Percentiles rank a stretch among this genome's conserved stretches.
phyloP scores from a whole-genome alignment of 1,140 invertebrate species.

The Calliopsis andreniformis region DNA sequence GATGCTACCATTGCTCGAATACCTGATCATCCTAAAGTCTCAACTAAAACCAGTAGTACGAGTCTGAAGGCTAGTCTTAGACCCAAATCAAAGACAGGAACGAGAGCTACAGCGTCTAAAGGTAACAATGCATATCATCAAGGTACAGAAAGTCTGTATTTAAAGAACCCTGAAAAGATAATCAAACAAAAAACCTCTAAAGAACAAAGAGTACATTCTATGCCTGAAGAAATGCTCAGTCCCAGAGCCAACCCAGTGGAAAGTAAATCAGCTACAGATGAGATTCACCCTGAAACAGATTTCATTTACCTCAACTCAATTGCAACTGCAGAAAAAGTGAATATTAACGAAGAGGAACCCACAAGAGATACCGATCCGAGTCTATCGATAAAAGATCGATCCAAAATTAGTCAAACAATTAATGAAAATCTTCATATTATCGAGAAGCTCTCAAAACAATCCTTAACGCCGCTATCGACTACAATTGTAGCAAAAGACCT shows the following conservation, averaged over 20 bases:
- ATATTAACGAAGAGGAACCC: slow-evolving; percentile 3
- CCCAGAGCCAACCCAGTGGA: too few relatives aligned
- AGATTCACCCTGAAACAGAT: too few relatives aligned
- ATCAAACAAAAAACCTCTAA: neutral
- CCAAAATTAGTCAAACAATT: neutral
- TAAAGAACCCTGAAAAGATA: neutral
- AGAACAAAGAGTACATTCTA: neutral
- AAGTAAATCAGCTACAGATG: too few relatives aligned
- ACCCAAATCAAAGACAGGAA: neutral
- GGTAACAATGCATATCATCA: neutral
- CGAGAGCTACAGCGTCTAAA: neutral
- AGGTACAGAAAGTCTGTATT: too few relatives aligned
- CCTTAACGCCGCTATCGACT: too few relatives aligned
- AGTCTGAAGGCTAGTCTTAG: neutral
- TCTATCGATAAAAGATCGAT: neutral
- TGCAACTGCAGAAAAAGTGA: neutral
- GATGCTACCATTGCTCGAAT: too few relatives aligned
- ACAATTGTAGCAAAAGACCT: neutral
- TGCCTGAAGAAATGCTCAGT: neutral
- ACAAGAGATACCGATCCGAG: slow-evolving; percentile 13
- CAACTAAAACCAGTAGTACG: neutral
- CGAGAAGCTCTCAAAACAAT: neutral
- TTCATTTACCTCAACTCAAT: too few relatives aligned
- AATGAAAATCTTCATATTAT: neutral
- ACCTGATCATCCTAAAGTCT: neutral